A percentile compares a stretch with the other conserved stretches of the same genome.
Evolutionary conservation across 2,888 invertebrate species (phyloP).

Genomic region (Mythimna vitellina): DNA sequence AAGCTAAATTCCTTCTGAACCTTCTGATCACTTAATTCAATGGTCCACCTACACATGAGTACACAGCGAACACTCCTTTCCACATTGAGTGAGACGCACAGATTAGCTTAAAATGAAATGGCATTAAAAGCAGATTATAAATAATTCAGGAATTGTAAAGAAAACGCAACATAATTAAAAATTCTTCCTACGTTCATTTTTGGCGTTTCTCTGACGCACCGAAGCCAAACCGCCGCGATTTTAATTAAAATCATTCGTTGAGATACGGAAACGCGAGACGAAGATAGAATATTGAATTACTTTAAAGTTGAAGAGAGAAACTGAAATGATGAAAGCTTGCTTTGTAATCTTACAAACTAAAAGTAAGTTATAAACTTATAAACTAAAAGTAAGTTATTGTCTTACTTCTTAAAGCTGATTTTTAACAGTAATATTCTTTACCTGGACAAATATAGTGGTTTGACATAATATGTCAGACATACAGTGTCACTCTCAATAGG

Average conservation of each 20-base stretch:
- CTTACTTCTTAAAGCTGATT: background rate
- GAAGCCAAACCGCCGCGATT: slow-evolving; percentile 46
- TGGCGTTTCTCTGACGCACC: slow-evolving; percentile 46
- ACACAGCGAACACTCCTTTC: background rate
- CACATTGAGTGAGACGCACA: background rate
- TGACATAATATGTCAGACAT: no score
- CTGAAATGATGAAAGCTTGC: slow-evolving; percentile 28
- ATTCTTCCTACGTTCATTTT: slow-evolving; percentile 54
- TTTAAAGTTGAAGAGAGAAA: slow-evolving; percentile 36
- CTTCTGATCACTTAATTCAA: background rate
- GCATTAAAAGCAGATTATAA: slow-evolving; percentile 13
- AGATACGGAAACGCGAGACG: slow-evolving; percentile 49
- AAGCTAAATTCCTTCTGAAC: no score
- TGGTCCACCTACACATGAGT: background rate
- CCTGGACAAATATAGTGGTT: no score
- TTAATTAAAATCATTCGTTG: slow-evolving; percentile 63
- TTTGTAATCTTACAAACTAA: slow-evolving; percentile 27
- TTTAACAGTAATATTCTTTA: background rate
- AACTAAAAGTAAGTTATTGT: slow-evolving; percentile 10
- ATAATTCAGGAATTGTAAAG: slow-evolving; percentile 19
- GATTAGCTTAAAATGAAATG: background rate
- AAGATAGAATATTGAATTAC: slow-evolving; percentile 51
- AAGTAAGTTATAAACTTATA: no score
- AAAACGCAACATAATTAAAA: slow-evolving; percentile 52
- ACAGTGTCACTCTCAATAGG: no score